Percentiles rank a stretch among this genome's conserved stretches.
Conservation (phyloP, 1,140 invertebrate species). For the Parapsyche elsis region DNA sequence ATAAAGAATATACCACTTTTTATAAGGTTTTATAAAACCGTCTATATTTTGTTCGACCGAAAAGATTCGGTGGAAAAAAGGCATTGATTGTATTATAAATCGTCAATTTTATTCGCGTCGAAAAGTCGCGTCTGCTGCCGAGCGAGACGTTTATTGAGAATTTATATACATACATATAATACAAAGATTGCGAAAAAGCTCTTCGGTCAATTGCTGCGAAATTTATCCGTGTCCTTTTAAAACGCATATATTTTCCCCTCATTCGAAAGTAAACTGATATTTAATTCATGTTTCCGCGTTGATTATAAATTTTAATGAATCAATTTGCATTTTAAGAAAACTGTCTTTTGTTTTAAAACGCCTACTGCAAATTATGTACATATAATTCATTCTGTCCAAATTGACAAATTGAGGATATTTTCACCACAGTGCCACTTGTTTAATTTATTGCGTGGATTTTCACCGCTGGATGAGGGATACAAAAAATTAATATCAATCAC, state of each 20-base stretch:
- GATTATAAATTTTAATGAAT: slow-evolving; percentile 31
- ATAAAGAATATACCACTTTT: too few species aligned
- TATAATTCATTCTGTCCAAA: not conserved
- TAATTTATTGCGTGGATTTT: too few species aligned
- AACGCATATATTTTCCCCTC: slow-evolving; percentile 10
- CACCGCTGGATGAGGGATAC: too few species aligned
- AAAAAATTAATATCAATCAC: too few species aligned
- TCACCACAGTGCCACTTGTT: too few species aligned
- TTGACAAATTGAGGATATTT: not conserved
- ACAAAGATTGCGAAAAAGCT: not conserved
- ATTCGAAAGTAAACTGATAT: slow-evolving; percentile 8
- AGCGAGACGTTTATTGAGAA: slow-evolving; percentile 12
- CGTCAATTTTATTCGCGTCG: not conserved
- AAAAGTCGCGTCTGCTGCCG: slow-evolving; percentile 13
- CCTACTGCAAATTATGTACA: not conserved
- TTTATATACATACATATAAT: not conserved
- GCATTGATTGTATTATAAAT: slow-evolving; percentile 1
- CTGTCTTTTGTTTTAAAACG: not conserved
- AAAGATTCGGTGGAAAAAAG: not conserved
- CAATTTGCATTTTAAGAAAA: not conserved
- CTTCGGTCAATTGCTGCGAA: not conserved
- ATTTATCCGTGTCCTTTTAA: not conserved
- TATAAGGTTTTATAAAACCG: too few species aligned
- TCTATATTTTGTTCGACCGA: too few species aligned
- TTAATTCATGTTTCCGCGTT: slow-evolving; percentile 8